Evolutionary conservation across 2,888 invertebrate species (phyloP).

Genomic region (Trimorus sp.): DNA sequence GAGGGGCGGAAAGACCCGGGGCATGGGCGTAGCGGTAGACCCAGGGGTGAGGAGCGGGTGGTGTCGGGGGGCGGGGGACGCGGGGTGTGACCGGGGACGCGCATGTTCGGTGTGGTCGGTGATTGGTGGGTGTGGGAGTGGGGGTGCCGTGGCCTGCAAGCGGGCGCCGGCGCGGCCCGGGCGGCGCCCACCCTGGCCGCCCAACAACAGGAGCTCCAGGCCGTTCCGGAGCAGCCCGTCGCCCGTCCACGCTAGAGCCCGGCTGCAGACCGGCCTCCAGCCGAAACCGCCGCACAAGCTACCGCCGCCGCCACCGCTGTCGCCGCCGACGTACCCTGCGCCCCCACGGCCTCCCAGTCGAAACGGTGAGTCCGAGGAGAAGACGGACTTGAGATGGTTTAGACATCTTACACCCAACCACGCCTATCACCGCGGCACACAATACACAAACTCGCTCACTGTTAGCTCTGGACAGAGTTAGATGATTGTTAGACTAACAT

Average conservation of each 20-base stretch:
- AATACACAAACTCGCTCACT: too few relatives aligned
- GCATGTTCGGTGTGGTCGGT: slow-evolving; percentile 77
- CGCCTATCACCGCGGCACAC: background rate
- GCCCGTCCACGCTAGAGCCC: slow-evolving; percentile 37
- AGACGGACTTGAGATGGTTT: too few relatives aligned
- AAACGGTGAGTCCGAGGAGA: slow-evolving; percentile 76
- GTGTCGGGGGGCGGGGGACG: too few relatives aligned
- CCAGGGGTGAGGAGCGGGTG: too few relatives aligned
- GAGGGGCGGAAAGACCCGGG: too few relatives aligned
- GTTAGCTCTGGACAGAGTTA: too few relatives aligned
- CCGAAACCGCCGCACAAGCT: slow-evolving; percentile 64
- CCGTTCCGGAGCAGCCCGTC: slow-evolving; percentile 63
- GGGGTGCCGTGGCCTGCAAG: slow-evolving; percentile 82
- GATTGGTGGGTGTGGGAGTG: slow-evolving; percentile 81
- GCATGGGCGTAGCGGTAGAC: too few relatives aligned
- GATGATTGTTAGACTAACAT: too few relatives aligned
- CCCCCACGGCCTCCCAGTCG: slow-evolving; percentile 81
- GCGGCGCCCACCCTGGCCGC: slow-evolving; percentile 81
- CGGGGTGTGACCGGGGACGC: too few relatives aligned
- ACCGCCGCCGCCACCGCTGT: slow-evolving; percentile 72
- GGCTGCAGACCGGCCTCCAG: slow-evolving; percentile 46
- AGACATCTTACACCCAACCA: background rate
- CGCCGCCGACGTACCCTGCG: slow-evolving; percentile 80
- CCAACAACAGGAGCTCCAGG: slow-evolving; percentile 82
- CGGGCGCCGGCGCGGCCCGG: slow-evolving; percentile 82